Conservation (phyloP, 2,113 vertebrate genomes). For the Paramormyrops kingsleyae region DNA sequence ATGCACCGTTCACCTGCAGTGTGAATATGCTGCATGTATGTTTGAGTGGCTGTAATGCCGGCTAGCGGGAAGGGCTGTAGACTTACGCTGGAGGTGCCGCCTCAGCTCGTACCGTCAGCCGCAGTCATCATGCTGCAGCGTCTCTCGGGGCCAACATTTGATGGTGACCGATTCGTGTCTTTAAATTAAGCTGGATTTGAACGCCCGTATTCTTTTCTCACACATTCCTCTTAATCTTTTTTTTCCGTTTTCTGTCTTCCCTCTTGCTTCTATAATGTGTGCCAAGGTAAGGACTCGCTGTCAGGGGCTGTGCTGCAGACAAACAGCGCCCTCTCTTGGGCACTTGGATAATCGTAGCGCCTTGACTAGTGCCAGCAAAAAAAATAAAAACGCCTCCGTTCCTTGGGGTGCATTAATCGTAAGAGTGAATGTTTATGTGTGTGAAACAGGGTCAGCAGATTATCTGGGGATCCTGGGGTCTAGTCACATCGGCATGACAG, state of each 20-base stretch:
- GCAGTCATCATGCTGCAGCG: neutral
- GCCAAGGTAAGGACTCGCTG: slow-evolving; percentile 64
- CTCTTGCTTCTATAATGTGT: slow-evolving; percentile 64
- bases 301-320: neutral
- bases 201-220: neutral
- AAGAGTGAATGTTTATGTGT: neutral
- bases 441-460: neutral
- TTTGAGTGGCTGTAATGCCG: neutral
- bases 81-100: neutral
- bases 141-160: neutral
- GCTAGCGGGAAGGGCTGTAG: neutral
- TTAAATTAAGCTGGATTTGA: neutral
- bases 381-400: neutral
- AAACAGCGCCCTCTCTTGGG: slow-evolving; percentile 13
- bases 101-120: neutral
- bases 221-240: slow-evolving; percentile 43
- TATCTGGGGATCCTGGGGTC: neutral
- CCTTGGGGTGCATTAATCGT: neutral
- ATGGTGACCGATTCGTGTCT: neutral
- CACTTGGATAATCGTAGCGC: neutral
- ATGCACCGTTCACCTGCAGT: neutral
- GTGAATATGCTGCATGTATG: neutral
- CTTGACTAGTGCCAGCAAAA: neutral
- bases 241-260: slow-evolving; percentile 48
- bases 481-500: neutral